phyloP scores from a whole-genome alignment of 2,113 vertebrate genomes.

The Nymphicus hollandicus region DNA sequence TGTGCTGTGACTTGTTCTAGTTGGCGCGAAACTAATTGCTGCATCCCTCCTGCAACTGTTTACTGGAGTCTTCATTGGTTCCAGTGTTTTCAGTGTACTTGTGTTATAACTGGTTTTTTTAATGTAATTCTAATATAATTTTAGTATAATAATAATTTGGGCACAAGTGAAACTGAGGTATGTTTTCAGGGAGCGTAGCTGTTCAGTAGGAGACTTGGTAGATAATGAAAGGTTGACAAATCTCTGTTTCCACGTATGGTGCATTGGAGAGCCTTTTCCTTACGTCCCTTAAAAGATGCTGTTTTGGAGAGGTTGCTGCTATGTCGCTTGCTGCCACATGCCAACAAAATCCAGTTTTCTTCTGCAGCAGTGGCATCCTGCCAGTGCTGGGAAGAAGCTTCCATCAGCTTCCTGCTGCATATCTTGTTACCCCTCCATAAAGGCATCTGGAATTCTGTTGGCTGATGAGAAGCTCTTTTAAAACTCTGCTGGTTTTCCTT shows the following conservation, averaged over 20 bases:
- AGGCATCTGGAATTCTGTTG: neutral
- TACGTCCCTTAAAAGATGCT: accelerated
- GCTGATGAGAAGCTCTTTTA: neutral
- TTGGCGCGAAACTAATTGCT: neutral
- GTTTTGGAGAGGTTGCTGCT: neutral
- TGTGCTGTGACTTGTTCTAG: neutral
- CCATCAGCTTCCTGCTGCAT: accelerated
- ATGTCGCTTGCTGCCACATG: accelerated
- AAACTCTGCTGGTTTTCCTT: neutral
- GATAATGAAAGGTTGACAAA: neutral
- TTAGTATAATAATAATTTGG: too few species aligned
- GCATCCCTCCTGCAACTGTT: neutral
- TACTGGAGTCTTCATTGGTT: neutral
- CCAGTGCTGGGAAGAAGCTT: neutral
- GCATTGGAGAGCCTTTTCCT: neutral
- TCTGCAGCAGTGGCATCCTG: neutral
- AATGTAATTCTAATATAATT: too few species aligned
- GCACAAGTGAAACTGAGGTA: neutral
- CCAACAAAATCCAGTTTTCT: neutral
- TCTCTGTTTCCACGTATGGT: neutral
- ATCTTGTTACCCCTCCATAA: neutral
- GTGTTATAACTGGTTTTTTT: accelerated
- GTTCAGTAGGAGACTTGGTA: neutral
- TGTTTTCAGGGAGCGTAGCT: neutral
- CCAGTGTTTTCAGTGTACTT: neutral